Base-by-base conservation (phyloP, 1,140 invertebrate genomes). In the Microplitis demolitor region DNA sequence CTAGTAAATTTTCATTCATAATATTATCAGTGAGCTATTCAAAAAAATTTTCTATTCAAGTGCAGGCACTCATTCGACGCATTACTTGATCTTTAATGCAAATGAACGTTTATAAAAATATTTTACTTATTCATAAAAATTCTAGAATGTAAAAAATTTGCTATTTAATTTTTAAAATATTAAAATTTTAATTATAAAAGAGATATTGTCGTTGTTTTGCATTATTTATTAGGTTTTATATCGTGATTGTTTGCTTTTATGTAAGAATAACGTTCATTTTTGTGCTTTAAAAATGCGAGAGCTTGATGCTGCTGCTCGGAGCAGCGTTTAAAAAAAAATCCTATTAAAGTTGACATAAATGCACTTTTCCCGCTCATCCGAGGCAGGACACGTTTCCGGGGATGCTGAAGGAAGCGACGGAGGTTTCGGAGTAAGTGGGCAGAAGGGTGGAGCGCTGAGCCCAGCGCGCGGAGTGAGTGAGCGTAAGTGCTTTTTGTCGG, bases 401-500 rank as follows among this genome's bases (percentile, higher is more conserved):
- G 79, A 82, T 71, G 79, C 74, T 78, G 74, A 74, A 78, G 76
- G 72, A 73, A 73, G 74, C 71, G 56, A 66, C 54, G 66, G 56
- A 35, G 50, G 50, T 33, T 31, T 14, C 61, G 37, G 70, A 34
- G 69, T 54, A 66, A 61, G 62, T 71, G 74, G 62, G 78, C 70
- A 73, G 76, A 76, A 72, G 76, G 75, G 66, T 66, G 72, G 53
- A 56, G 75, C 64, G 67, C 69, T 77, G 24, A 24, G 24, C 74
- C 70, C 78, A 78, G 76, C 79, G 79, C 80, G 79, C 24, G 24
- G 24, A 24, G 24, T 24, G 24, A 24, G 24, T 24, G 80, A 80
- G 80, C 81, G 79, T 86, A 86, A 86, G 84, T 86, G 84, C 84
- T 86, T 86, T 84, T 86, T 84, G 84, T 84, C 81, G 82, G 80